Base-by-base conservation (phyloP, 2,888 invertebrate species). In the Leucophora obtusa region DNA sequence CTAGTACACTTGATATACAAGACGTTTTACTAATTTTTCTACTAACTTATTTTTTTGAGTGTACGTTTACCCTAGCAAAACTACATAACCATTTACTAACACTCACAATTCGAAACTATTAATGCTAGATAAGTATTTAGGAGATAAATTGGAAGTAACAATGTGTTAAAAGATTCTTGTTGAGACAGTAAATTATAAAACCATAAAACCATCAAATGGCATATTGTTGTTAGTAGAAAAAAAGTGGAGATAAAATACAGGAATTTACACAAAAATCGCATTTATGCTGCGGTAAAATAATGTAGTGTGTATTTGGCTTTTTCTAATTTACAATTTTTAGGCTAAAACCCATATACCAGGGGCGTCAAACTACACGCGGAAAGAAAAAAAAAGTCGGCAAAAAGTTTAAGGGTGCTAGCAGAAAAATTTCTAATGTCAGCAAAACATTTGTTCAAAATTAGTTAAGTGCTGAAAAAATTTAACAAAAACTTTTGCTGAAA, bases 151-250 rank as follows among this genome's bases (percentile, higher is more conserved):
- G 70, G 54, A 71, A 76, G 58, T 35, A 53, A 59, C 59, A 33
- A 77, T 47, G 33, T 53, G 50, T 28, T 65, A 71, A 65, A 53
- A 18, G 63, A 65, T 70, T 73, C 78, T 56, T 43, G 56, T 68
- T 53, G 62, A 65, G 65, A 68, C 59, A 69, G 38, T 74, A 74
- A 74, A 79, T 74, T 74, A 38, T 65, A 70, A 60, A 63, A 74
- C 60, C 54, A 54, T 63, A 62, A 51, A 35, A 18, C 47, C 21
- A 50, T 69, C 43, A 33, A 43, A 43, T 70, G 43, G 68, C 47
- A 11, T 56, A 28, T 6, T 28, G 28, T 28, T 28, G 28, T 28
- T 28, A 28, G 28, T 28, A 28, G 28, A 28, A 28, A 35, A 35
- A 47, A 50, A 24, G 0, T 8, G 1, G 9, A 15, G 51, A 11